phyloP scores from a whole-genome alignment of 1,140 invertebrate genomes.

The Cataglyphis hispanica region DNA sequence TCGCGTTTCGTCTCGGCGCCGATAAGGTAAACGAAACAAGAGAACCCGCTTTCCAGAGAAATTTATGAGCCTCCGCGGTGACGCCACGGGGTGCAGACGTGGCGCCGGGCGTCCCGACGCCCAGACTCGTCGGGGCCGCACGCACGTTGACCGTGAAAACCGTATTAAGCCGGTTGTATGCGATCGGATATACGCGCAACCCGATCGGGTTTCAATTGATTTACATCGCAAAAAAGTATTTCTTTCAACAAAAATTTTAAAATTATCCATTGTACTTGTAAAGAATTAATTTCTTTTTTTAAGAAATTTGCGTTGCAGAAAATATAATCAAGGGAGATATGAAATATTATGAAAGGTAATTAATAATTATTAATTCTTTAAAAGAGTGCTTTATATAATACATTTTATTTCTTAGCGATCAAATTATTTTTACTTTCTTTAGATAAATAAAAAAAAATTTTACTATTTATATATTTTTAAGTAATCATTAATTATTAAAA shows the following conservation, averaged over 20 bases:
- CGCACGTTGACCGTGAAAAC: constrained; percentile 82
- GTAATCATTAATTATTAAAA: not conserved
- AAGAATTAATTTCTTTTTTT: not conserved
- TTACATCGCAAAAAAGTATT: not conserved
- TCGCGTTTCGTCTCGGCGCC: constrained; percentile 42
- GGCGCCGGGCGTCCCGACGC: constrained; percentile 81
- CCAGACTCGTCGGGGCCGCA: constrained; percentile 81
- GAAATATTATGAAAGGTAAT: not conserved
- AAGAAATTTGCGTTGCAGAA: not conserved
- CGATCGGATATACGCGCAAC: not conserved
- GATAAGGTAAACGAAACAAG: constrained; percentile 76
- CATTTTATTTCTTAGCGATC: not conserved
- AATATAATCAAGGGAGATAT: not conserved
- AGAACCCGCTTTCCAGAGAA: constrained; percentile 60
- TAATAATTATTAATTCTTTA: no score
- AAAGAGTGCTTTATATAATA: not conserved
- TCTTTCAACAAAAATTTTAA: not conserved
- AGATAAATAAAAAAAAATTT: not conserved
- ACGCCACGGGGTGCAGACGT: constrained; percentile 66
- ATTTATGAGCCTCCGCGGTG: constrained; percentile 64
- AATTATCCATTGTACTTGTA: not conserved
- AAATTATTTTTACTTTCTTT: not conserved
- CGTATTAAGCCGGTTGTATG: not conserved
- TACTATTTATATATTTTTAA: not conserved
- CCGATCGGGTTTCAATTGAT: constrained; percentile 32